A percentile compares a stretch with the other conserved stretches of the same genome.
Evolutionary conservation across 2,888 invertebrate genomes (phyloP).

Genomic region (Acanthopleura granulata): DNA sequence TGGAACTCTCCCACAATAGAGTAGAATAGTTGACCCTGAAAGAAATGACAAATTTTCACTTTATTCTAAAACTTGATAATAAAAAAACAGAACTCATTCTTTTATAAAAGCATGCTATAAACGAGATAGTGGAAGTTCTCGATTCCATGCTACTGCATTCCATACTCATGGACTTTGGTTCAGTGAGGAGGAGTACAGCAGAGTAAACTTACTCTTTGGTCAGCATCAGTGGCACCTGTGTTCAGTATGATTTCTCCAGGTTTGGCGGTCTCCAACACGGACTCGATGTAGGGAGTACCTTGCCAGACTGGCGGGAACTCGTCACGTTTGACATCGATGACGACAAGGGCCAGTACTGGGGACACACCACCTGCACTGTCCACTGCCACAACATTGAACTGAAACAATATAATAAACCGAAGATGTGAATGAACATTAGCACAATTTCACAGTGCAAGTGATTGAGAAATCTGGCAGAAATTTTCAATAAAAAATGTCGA

Average conservation of each 20-base stretch:
- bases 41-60: background rate
- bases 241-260: background rate
- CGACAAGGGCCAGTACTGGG: background rate
- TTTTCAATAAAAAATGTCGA: too few relatives aligned
- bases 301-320: slow-evolving; percentile 4
- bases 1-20: slow-evolving; percentile 49
- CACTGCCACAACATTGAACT: slow-evolving; percentile 1
- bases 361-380: slow-evolving; percentile 1
- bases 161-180: too few relatives aligned
- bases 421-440: too few relatives aligned
- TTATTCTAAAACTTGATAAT: too few relatives aligned
- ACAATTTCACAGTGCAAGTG: too few relatives aligned
- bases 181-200: too few relatives aligned
- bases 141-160: too few relatives aligned
- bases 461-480: too few relatives aligned
- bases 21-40: background rate
- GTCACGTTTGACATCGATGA: background rate
- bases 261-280: background rate
- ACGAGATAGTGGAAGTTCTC: too few relatives aligned
- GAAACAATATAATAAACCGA: background rate
- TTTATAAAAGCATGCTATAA: too few relatives aligned
- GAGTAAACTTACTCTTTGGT: background rate
- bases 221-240: background rate
- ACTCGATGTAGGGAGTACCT: background rate
- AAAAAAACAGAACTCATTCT: too few relatives aligned